These are phyloP conservation scores for Bombus difficillimus DNA, from an alignment of 1,140 invertebrate species.

Conservation along the genomic window DNA sequence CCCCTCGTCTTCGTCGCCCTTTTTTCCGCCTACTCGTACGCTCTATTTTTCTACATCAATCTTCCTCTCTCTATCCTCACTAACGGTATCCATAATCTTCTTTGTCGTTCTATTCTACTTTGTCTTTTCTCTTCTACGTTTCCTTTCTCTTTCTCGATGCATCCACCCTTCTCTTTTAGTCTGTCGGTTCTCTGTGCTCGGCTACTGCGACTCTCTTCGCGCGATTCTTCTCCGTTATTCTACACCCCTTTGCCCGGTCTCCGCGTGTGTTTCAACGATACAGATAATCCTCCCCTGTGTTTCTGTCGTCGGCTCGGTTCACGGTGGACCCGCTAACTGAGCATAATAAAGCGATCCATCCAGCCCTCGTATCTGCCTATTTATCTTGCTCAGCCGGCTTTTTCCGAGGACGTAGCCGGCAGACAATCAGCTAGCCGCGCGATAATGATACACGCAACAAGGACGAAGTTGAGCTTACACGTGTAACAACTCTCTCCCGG, in stretches of 20 bases:
- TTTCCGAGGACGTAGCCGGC: background rate
- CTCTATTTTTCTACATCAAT: background rate
- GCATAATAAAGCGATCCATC: conserved; percentile 31
- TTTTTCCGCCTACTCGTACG: background rate
- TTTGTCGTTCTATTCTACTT: too few relatives aligned
- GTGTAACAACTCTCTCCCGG: conserved; percentile 31
- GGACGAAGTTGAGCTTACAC: conserved; percentile 34
- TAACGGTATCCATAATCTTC: background rate
- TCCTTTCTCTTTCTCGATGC: background rate
- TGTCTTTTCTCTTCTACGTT: background rate
- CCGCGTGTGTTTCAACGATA: background rate
- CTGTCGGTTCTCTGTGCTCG: background rate
- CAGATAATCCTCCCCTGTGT: background rate
- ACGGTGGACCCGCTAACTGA: conserved; percentile 11
- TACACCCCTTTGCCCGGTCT: background rate
- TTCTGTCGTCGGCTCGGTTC: background rate
- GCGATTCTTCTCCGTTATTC: background rate
- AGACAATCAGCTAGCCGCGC: background rate
- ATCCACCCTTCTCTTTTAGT: background rate
- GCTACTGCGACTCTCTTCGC: background rate
- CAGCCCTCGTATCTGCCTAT: conserved; percentile 1
- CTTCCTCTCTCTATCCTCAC: background rate
- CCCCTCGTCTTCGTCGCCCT: background rate
- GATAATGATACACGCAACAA: conserved; percentile 28
- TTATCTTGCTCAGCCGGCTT: conserved; percentile 21